These are phyloP conservation scores for Steromphala cineraria DNA, from an alignment of 2,888 invertebrate species.

Conservation along the genomic window DNA sequence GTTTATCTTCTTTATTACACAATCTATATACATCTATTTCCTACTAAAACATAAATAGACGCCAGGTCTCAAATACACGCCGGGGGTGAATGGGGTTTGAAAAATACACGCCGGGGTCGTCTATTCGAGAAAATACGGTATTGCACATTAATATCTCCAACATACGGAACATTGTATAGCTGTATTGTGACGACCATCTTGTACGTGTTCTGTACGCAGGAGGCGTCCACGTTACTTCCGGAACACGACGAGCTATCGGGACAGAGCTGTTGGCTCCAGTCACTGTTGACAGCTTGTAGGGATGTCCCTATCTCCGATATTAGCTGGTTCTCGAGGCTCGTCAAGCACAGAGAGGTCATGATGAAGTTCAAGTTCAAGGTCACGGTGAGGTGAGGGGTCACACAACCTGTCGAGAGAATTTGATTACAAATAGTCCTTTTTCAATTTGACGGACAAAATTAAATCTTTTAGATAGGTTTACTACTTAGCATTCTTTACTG, in stretches of 20 bases:
- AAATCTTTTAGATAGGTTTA: too few relatives aligned
- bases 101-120: too few relatives aligned
- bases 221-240: not conserved
- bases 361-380: constrained; percentile 24
- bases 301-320: not conserved
- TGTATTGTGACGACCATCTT: not conserved
- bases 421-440: too few relatives aligned
- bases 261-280: not conserved
- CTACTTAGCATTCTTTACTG: too few relatives aligned
- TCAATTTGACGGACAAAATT: too few relatives aligned
- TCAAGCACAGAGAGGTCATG: constrained; percentile 9
- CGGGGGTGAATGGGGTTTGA: too few relatives aligned
- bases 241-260: not conserved
- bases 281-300: not conserved
- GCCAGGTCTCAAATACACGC: too few relatives aligned
- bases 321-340: not conserved
- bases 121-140: too few relatives aligned
- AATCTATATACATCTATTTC: too few relatives aligned
- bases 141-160: not conserved
- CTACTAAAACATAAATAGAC: too few relatives aligned
- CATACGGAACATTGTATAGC: not conserved
- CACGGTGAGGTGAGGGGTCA: constrained; percentile 17
- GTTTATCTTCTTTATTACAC: too few relatives aligned
- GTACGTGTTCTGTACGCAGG: not conserved
- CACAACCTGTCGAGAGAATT: constrained; percentile 21